Percentiles rank a stretch among this genome's conserved stretches.
Conservation (phyloP, 2,888 invertebrate genomes). For the Erannis defoliaria region DNA sequence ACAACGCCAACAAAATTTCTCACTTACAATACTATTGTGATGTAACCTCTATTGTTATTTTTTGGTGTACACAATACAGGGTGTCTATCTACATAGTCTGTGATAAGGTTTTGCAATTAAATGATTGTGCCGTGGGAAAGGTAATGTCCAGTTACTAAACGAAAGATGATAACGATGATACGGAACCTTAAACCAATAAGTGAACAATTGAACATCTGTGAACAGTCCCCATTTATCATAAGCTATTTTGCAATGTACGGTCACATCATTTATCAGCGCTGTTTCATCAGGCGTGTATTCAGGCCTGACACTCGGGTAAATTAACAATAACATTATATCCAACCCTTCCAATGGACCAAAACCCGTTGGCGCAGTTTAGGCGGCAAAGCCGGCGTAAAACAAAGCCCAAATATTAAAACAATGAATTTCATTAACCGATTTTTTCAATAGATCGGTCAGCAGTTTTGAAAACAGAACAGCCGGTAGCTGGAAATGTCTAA, state of each 20-base stretch:
- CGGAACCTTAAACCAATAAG: too few relatives aligned
- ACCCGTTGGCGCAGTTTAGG: background rate
- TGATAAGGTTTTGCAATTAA: too few relatives aligned
- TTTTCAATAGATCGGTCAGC: constrained; percentile 32
- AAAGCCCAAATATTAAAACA: constrained; percentile 33
- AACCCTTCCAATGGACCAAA: background rate
- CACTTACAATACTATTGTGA: too few relatives aligned
- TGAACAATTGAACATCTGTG: too few relatives aligned
- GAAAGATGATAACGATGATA: too few relatives aligned
- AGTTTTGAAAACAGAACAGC: background rate
- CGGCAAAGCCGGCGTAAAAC: constrained; percentile 13
- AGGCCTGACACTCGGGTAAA: background rate
- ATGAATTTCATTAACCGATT: constrained; percentile 36
- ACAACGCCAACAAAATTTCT: too few relatives aligned
- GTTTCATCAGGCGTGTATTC: background rate
- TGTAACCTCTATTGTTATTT: too few relatives aligned
- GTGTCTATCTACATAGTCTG: too few relatives aligned
- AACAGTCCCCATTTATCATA: background rate
- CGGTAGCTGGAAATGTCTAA: background rate
- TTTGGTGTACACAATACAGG: too few relatives aligned
- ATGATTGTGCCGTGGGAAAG: too few relatives aligned
- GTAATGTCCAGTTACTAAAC: too few relatives aligned
- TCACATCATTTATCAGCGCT: too few relatives aligned
- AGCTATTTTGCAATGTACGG: background rate
- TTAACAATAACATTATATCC: background rate